Conservation (phyloP, 1,140 invertebrate species). For the Dufourea novaeangliae region DNA sequence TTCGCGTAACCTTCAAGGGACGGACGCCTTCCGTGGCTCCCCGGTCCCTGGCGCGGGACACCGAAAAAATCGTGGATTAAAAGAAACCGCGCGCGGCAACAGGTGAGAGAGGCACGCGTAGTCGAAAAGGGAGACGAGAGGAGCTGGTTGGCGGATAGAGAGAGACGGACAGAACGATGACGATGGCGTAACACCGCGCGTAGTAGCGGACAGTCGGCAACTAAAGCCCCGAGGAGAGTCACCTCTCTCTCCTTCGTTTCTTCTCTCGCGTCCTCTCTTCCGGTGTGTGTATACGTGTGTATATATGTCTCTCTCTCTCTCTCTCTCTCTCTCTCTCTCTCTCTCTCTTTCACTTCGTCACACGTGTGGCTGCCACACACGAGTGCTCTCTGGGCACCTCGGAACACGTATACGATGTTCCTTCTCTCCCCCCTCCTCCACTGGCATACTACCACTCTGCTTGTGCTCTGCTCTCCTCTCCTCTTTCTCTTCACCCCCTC, state of each 20-base stretch:
- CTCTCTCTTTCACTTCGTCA: slow-evolving; percentile 62
- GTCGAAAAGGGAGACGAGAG: not conserved
- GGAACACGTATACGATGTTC: slow-evolving; percentile 49
- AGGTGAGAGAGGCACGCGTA: slow-evolving; percentile 45
- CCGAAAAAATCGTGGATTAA: slow-evolving; percentile 50
- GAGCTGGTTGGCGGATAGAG: slow-evolving; percentile 13
- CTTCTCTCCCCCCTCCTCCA: slow-evolving; percentile 6
- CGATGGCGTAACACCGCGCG: slow-evolving; percentile 67
- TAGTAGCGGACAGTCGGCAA: slow-evolving; percentile 75
- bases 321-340: slow-evolving; percentile 65
- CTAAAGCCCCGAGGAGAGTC: slow-evolving; percentile 74
- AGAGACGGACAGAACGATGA: slow-evolving; percentile 57
- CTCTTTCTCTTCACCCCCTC: slow-evolving; percentile 25
- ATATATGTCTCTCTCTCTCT: slow-evolving; percentile 64
- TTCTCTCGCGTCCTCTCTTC: slow-evolving; percentile 66
- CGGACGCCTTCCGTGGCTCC: not conserved
- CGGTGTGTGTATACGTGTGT: too few relatives aligned
- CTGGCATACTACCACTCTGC: slow-evolving; percentile 17
- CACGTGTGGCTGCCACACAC: slow-evolving; percentile 61
- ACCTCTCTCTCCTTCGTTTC: slow-evolving; percentile 71
- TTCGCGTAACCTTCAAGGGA: not conserved
- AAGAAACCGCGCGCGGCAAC: slow-evolving; percentile 47
- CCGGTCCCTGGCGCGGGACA: slow-evolving; percentile 1
- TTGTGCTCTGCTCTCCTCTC: slow-evolving; percentile 24
- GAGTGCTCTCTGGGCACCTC: slow-evolving; percentile 54